Base-by-base conservation (phyloP, 2,113 vertebrate genomes). In the Platichthys flesus region DNA sequence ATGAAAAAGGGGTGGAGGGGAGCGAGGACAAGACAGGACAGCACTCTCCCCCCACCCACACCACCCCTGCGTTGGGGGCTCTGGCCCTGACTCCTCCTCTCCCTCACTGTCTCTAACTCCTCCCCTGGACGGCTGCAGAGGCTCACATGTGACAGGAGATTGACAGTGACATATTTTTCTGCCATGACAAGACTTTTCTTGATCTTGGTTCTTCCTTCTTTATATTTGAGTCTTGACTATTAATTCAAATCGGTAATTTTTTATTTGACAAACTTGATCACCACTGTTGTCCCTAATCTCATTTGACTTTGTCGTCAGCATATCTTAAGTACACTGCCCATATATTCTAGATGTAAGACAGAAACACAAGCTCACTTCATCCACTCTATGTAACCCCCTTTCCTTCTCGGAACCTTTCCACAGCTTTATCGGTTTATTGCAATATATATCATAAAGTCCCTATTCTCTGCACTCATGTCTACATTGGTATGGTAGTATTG, bases 401-500 rank as follows among this genome's bases (percentile, higher is more conserved):
- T 15, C 28, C 35, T 21, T 68, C 57, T 74, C 68, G 67, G 60
- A 71, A 37, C 51, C 79, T 51, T 51, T 20, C 47, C 47, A 8
- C 40, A 51, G 61, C 47, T 67, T 72, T 85, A 79, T 72, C 9
- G 21, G 26, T 76, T 56, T 75, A 74, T 78, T 67, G 68, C 57
- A 76, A 73, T 77, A 61, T 76, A 80, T 81, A 66, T 79, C 66
- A 79, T 71, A 78, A 81, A 74, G 23, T 56, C 67, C 60, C 60
- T 51, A 13, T 74, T 85, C 73, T 79, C 61, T 60, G 84, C 72
- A 76, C 81, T 71, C 82, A 67, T 62, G 67, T 69, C 70, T 84
- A 59, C 63, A 70, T 87, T 79, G 72, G 70, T 81, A 45, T 76
- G 74, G 74, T 74, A 71, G 62, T 91, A 92, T 91, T 79, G 85